Percentiles rank a stretch among this genome's conserved stretches.
These are phyloP conservation scores for Agapostemon virescens DNA, from an alignment of 2,888 invertebrate species.

Conservation along the genomic window DNA sequence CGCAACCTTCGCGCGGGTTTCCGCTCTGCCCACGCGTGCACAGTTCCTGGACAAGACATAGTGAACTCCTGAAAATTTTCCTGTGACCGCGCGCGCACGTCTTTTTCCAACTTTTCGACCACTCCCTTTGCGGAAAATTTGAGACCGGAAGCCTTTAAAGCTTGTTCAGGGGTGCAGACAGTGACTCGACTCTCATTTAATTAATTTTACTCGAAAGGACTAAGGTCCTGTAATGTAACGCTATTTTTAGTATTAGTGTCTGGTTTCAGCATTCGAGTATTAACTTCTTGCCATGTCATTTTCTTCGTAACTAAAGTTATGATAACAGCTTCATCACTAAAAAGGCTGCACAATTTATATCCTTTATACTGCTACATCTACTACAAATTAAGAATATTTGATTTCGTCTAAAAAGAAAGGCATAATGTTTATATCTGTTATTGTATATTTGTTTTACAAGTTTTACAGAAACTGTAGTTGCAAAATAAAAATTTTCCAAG, in stretches of 20 bases:
- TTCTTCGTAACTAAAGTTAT: too few relatives aligned
- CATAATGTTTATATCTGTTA: too few relatives aligned
- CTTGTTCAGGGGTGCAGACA: neutral
- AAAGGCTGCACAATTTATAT: too few relatives aligned
- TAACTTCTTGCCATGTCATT: too few relatives aligned
- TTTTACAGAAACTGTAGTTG: neutral
- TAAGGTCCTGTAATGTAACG: neutral
- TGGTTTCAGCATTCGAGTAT: neutral
- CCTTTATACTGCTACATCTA: too few relatives aligned
- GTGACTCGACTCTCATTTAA: neutral
- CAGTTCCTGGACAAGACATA: neutral
- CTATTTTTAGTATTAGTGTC: neutral
- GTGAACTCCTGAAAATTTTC: slow-evolving; percentile 2
- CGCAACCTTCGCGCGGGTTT: neutral
- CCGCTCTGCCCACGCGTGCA: slow-evolving; percentile 3
- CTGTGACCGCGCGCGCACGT: neutral
- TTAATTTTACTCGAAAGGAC: neutral
- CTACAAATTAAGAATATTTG: too few relatives aligned
- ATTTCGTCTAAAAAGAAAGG: too few relatives aligned
- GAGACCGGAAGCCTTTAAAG: neutral
- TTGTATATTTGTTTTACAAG: too few relatives aligned
- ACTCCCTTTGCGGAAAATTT: neutral
- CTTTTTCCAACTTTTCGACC: neutral
- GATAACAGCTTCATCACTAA: too few relatives aligned
- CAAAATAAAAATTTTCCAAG: neutral